Base-by-base conservation (phyloP, 1,140 invertebrate genomes). In the Drosophila obscura region DNA sequence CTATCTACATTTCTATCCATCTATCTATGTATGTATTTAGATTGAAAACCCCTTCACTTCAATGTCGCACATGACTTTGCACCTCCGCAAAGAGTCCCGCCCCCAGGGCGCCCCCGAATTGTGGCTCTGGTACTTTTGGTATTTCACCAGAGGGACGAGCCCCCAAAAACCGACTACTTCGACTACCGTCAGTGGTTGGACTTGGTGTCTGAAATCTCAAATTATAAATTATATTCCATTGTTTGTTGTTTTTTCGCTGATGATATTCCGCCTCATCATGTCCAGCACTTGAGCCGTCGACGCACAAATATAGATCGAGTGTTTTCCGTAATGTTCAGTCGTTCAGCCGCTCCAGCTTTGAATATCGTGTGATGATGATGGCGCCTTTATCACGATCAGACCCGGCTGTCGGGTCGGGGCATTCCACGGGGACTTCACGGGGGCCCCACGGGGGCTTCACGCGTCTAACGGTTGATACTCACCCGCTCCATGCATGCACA, bases 71-170 rank as follows among this genome's bases (percentile, higher is more conserved):
- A 46, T 44, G 46, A 63, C 16, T 50, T 11, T 11, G 8, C 0
- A 52, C 19, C 39, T n/a, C 2, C 15, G n/a, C 16, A 31, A 45
- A 44, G 24, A 43, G 44, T 31, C 28, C 45, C n/a, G 4, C 26
- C 19, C 4, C 22, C 39, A 45, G 22, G 2, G 35, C 16, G 49
- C 71, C 51, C 53, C 72, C 4, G 11, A 41, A 26, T 48, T 60
- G 19, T 48, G 16, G 13, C 55, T 48, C 43, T 41, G n/a, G 26
- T 58, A 74, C 76, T 73, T 58, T 13, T 55, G 11, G 48, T 84
- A 81, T 85, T 87, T 85, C 82, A 85, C 78, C 78, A 85, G 73
- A 81, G 77, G 53, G 81, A 87, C 81, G 81, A 85, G 81, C 81
- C 81, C 81, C 82, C 81, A 85, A 87, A 84, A 79, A 58, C 41